These are phyloP conservation scores for Gnathonemus longibarbis DNA, from an alignment of 2,113 vertebrate species.

Conservation along the genomic window DNA sequence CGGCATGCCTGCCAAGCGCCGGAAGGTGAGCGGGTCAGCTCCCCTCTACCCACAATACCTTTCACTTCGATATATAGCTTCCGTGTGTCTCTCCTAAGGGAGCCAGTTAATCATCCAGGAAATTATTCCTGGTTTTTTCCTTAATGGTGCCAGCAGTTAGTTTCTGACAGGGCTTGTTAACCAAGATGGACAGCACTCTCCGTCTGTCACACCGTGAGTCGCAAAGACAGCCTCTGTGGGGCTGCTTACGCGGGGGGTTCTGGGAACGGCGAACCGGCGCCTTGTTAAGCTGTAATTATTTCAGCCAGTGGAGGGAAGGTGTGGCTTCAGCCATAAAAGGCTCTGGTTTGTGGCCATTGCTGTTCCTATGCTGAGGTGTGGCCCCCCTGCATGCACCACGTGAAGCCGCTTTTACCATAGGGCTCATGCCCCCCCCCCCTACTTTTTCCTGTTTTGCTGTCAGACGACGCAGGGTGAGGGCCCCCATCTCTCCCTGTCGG, in stretches of 20 bases:
- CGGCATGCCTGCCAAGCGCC: conserved; percentile 86
- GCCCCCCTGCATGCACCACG: not conserved
- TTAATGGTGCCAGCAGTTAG: not conserved
- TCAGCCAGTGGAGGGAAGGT: not conserved
- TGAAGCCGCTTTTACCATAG: not conserved
- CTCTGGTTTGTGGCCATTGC: not conserved
- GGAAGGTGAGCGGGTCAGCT: conserved; percentile 64
- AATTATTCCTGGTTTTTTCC: not conserved
- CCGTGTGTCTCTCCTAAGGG: not conserved
- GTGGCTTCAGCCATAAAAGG: not conserved
- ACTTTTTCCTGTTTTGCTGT: no score
- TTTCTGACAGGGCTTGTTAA: not conserved
- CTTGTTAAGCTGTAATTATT: not conserved
- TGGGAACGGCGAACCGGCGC: not conserved
- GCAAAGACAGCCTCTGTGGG: not conserved
- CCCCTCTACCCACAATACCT: not conserved
- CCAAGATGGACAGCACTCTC: not conserved
- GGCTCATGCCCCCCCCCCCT: not conserved
- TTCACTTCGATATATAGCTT: not conserved
- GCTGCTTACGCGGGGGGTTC: not conserved
- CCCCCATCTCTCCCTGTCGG: conserved; percentile 71
- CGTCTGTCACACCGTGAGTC: not conserved
- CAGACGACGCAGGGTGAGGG: conserved; percentile 75
- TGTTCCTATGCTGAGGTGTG: not conserved
- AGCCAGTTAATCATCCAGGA: not conserved